phyloP scores from a whole-genome alignment of 2,113 vertebrate genomes.

The Argyrosomus japonicus region DNA sequence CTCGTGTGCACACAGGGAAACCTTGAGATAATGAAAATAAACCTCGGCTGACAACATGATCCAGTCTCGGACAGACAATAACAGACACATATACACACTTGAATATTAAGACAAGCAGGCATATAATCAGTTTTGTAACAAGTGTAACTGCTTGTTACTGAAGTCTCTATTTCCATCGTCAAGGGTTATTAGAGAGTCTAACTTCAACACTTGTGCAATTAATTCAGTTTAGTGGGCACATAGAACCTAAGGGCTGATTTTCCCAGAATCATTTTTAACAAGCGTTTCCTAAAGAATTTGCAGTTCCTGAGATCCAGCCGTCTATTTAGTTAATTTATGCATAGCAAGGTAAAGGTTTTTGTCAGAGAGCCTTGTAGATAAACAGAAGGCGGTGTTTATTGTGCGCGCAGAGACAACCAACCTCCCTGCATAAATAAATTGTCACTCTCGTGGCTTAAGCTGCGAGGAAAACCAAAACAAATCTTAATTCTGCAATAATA shows the following conservation, averaged over 20 bases:
- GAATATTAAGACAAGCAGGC: constrained; percentile 66
- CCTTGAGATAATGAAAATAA: constrained; percentile 58
- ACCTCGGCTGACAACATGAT: constrained; percentile 45
- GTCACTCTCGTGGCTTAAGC: constrained; percentile 43
- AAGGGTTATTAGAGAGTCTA: constrained; percentile 56
- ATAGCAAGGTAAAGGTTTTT: constrained; percentile 56
- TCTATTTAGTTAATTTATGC: constrained; percentile 61
- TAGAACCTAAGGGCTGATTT: constrained; percentile 46
- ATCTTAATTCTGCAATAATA: constrained; percentile 42
- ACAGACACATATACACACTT: constrained; percentile 18
- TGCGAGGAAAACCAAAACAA: constrained; percentile 35
- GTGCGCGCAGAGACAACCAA: constrained; percentile 46
- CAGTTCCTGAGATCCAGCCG: constrained; percentile 33
- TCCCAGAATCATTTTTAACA: constrained; percentile 47
- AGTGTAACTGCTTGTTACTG: constrained; percentile 47
- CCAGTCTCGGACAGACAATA: constrained; percentile 35
- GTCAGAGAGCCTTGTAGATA: constrained; percentile 60
- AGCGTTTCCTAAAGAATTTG: constrained; percentile 39
- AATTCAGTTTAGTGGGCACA: constrained; percentile 50
- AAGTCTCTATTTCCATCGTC: constrained; percentile 63
- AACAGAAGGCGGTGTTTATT: constrained; percentile 62
- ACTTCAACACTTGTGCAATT: constrained; percentile 57
- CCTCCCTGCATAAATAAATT: constrained; percentile 57
- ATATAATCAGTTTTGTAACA: constrained; percentile 54
- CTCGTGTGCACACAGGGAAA: constrained; percentile 32